phyloP scores from a whole-genome alignment of 1,140 invertebrate species.

The Epicauta chinensis region DNA sequence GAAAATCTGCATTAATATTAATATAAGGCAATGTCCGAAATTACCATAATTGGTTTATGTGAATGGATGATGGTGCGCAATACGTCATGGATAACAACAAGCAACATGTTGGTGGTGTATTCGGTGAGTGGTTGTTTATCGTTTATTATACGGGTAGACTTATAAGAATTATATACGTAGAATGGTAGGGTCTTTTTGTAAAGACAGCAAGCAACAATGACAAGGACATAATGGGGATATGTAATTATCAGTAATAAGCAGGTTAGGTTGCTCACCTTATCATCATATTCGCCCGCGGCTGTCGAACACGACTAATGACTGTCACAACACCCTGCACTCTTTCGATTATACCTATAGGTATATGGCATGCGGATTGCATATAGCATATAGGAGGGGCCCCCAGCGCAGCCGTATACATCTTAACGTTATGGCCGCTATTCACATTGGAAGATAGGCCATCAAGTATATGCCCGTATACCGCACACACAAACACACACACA shows the following conservation, averaged over 20 bases:
- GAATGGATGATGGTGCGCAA: too few species aligned
- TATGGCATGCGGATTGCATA: constrained; percentile 45
- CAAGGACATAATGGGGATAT: not conserved
- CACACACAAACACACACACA: constrained; percentile 49
- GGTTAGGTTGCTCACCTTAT: constrained; percentile 38
- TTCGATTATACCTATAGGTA: constrained; percentile 42
- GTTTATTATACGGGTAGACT: too few species aligned
- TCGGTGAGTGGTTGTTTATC: too few species aligned
- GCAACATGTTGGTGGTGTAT: too few species aligned
- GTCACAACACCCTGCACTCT: constrained; percentile 42
- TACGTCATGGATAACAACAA: too few species aligned
- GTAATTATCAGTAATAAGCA: constrained; percentile 34
- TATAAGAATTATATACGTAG: too few species aligned
- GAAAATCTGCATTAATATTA: too few species aligned
- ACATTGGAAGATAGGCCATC: constrained; percentile 77
- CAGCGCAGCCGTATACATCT: constrained; percentile 68
- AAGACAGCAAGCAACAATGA: too few species aligned
- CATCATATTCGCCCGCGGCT: constrained; percentile 33
- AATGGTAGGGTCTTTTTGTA: too few species aligned
- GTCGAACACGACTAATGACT: constrained; percentile 45
- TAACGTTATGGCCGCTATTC: constrained; percentile 63
- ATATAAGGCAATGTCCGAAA: too few species aligned
- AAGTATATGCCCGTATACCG: constrained; percentile 60
- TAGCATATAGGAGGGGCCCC: constrained; percentile 44
- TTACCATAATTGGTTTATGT: too few species aligned